Evolutionary conservation across 2,113 vertebrate species (phyloP), one percentile per base, ranked within the genome.

Genomic region (Jacana jacana): DNA sequence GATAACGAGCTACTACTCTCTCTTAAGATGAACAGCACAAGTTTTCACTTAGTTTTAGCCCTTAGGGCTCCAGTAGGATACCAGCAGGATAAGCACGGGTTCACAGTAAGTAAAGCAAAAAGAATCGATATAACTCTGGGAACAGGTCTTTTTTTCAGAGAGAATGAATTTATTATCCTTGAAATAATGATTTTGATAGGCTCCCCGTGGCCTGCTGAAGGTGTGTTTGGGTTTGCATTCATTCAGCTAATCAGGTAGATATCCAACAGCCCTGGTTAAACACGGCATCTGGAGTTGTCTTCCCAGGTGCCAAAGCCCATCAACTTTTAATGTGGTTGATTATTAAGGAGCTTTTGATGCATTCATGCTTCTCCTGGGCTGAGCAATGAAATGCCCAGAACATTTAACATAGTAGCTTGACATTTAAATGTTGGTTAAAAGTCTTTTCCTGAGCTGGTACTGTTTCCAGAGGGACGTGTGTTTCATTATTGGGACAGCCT

Each of bases 361-460:
- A 89, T 96, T 98, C 95, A 91, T 94, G 57, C 58, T 94, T 96
- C 95, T 94, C 35, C 11, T 44, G 79, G 81, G 90, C 86, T 92
- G 75, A 78, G 61, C 25, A 57, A 85, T 94, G 91, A 95, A 97
- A 95, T 71, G 65, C 82, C 81, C 61, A 35, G 97, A 93, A 93
- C 79, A 96, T 96, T 98, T 95, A 96, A 96, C 84, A 87, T 19
- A 80, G 90, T 39, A 25, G 65, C 27, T 54, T 97, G 97, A 94
- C 96, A 98, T 98, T 98, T 97, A 97, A 98, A 97, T 97, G 93
- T 91, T 97, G 98, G 58, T 97, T 97, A 97, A 91, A 97, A 95
- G 75, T 85, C 69, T 96, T 90, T 30, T n/a, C 88, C 96, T 91
- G 92, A 95, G 91, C 80, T 82, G 85, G 51, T 93, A 80, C 71